A percentile compares a stretch with the other conserved stretches of the same genome.
Evolutionary conservation across 2,888 invertebrate genomes (phyloP).

Genomic region (Archaeoteleia sp.): DNA sequence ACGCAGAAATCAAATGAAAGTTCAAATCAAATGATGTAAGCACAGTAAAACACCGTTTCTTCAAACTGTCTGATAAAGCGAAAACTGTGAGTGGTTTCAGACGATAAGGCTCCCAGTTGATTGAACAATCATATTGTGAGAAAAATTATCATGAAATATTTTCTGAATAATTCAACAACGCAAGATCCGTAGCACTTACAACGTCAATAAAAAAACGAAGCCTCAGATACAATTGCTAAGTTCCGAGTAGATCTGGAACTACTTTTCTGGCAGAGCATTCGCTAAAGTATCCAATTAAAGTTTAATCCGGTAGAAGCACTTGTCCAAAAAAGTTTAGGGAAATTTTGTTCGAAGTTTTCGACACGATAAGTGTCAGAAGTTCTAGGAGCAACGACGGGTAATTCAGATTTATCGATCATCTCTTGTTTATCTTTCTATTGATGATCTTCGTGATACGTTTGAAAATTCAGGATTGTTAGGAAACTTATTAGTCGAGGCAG

Average conservation of each 20-base stretch:
- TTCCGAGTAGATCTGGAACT: not conserved
- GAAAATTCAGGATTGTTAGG: no score
- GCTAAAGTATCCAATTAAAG: constrained; percentile 32
- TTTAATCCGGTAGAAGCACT: constrained; percentile 41
- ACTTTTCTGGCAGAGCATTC: constrained; percentile 10
- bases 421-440: constrained; percentile 1
- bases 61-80: constrained; percentile 37
- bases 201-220: no score
- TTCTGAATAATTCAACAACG: no score
- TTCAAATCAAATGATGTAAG: constrained; percentile 1
- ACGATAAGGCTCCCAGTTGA: constrained; percentile 62
- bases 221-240: constrained; percentile 14
- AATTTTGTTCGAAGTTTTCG: constrained; percentile 7
- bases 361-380: not conserved
- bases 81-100: constrained; percentile 51
- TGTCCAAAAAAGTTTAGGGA: constrained; percentile 7
- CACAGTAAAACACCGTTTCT: constrained; percentile 29
- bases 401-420: constrained; percentile 1
- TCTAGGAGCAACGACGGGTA: not conserved
- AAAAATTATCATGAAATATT: constrained; percentile 52
- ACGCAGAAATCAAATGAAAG: constrained; percentile 2
- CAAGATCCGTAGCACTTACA: no score
- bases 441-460: not conserved
- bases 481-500: no score
- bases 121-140: constrained; percentile 57